Evolutionary conservation across 2,888 invertebrate species (phyloP).

Genomic region (Drosophila lutescens): DNA sequence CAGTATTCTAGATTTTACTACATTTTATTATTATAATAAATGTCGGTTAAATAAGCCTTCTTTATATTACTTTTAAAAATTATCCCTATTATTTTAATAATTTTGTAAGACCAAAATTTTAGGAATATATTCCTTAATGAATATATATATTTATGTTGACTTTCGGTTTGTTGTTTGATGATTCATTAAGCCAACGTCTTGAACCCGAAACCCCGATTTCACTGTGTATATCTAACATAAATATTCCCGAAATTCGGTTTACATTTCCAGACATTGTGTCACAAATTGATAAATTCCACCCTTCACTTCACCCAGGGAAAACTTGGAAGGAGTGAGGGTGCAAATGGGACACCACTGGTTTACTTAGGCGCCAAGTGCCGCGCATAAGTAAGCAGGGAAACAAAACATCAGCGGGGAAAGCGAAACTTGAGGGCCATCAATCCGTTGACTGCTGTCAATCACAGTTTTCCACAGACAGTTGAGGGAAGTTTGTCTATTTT

Average conservation of each 20-base stretch:
- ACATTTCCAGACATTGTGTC: conserved; percentile 19
- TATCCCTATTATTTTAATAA: too few species aligned
- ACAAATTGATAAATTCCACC: conserved; percentile 32
- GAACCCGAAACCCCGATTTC: neutral
- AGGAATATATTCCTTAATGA: neutral
- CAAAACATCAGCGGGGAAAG: conserved; percentile 9
- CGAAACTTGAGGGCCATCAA: conserved; percentile 47
- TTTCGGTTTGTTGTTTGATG: neutral
- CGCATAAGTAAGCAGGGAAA: conserved; percentile 46
- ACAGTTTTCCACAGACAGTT: conserved; percentile 46
- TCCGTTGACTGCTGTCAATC: conserved; percentile 62
- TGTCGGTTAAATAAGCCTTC: too few species aligned
- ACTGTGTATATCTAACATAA: conserved; percentile 14
- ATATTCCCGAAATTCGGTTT: conserved; percentile 14
- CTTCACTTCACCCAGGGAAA: neutral
- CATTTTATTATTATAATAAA: too few species aligned
- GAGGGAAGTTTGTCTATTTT: conserved; percentile 54
- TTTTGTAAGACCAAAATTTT: too few species aligned
- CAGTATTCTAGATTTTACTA: too few species aligned
- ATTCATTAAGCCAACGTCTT: neutral
- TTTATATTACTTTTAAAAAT: too few species aligned
- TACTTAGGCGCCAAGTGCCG: conserved; percentile 51
- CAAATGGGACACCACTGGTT: conserved; percentile 37
- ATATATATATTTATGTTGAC: neutral
- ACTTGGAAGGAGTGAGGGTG: neutral